A percentile compares a stretch with the other conserved stretches of the same genome.
These are phyloP conservation scores for Seriola rivoliana DNA, from an alignment of 2,113 vertebrate species.

Conservation along the genomic window DNA sequence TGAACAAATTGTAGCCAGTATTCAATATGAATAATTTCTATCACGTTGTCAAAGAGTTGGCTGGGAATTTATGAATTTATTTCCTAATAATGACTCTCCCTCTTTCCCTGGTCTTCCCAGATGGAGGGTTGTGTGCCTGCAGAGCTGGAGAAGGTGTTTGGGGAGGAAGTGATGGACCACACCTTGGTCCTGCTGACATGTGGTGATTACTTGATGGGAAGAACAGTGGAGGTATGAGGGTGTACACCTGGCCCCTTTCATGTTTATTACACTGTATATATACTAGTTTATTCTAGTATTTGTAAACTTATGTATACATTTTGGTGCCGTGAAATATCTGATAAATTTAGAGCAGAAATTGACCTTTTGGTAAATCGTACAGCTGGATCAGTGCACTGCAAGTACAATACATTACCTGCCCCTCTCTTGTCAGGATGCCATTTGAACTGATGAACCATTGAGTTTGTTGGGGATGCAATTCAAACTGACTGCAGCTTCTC, in stretches of 20 bases:
- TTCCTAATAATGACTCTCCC: too few relatives aligned
- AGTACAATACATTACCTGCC: not conserved
- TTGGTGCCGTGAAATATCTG: not conserved
- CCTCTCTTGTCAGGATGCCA: too few relatives aligned
- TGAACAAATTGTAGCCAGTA: not conserved
- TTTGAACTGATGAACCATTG: too few relatives aligned
- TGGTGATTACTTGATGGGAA: slow-evolving; percentile 84
- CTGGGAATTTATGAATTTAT: not conserved
- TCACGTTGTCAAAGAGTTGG: not conserved
- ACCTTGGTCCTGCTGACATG: slow-evolving; percentile 84
- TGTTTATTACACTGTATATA: too few relatives aligned
- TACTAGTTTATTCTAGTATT: too few relatives aligned
- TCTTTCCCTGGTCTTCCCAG: slow-evolving; percentile 35
- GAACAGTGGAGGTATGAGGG: slow-evolving; percentile 60
- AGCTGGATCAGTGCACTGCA: not conserved
- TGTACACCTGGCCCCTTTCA: not conserved
- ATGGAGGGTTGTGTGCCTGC: slow-evolving; percentile 78
- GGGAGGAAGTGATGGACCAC: slow-evolving; percentile 73
- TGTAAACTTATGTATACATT: not conserved
- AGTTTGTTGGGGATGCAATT: not conserved
- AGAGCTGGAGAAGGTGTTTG: slow-evolving; percentile 79
- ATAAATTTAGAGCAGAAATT: not conserved
- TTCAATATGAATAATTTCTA: not conserved
- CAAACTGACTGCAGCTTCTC: not conserved
- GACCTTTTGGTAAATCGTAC: not conserved